Base-by-base conservation (phyloP, 2,113 vertebrate species). In the Nyctereutes procyonoides region DNA sequence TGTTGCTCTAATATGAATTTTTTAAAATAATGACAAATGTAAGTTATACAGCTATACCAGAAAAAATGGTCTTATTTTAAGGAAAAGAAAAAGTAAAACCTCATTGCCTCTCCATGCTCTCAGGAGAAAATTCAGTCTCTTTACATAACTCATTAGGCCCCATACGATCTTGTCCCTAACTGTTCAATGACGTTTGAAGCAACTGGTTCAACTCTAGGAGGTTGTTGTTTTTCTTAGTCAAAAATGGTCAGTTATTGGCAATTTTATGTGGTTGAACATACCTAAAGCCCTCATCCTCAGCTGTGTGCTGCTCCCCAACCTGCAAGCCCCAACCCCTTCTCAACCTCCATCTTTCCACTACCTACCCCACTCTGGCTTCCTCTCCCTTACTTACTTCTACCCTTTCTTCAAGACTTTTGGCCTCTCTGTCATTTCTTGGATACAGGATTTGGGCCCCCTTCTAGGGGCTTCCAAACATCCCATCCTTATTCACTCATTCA, bases 311-410 rank as follows among this genome's bases (percentile, higher is more conserved):
- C 14, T 43, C 8, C 51, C n/a, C 26, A 6, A 32, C 56, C 71
- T 71, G 30, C 13, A 62, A 90, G 89, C 24, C 15, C 17, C 77
- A 35, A 2, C 11, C 9, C 11, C 48, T 58, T 28, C 24, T 43
- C 17, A 2, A 12, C 2, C 2, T 1, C 22, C 24, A 3, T 56
- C 58, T 24, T 26, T 14, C 30, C 26, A n/a, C 28, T 38, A 6
- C 15, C 17, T 62, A 12, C 1, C 6, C 56, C 7, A 20, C 22
- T 11, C 32, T 48, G 7, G 48, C 43, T 48, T 28, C 19, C 30
- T 28, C 35, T 48, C 12, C 9, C 22, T 38, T 3, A 7, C 32
- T 58, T 26, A 30, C 16, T 38, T 55, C 32, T 32, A 9, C 58
- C 51, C 55, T 62, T 77, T 28, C 69, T 28, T 65, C 60, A 79